Evolutionary conservation across 2,113 vertebrate genomes (phyloP).

Genomic region (Oreochromis spilurus): DNA sequence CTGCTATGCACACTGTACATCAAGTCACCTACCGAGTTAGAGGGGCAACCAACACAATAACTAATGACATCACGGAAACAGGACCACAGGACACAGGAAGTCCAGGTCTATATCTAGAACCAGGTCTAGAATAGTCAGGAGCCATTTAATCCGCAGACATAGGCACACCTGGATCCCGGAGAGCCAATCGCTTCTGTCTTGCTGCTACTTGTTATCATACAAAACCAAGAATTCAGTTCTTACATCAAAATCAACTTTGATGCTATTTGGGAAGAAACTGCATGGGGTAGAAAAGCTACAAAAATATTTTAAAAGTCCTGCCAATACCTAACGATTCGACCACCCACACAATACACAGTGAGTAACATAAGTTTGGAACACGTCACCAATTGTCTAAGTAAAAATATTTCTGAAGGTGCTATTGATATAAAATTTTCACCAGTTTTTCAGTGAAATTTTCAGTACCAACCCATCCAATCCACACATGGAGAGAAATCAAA

Average conservation of each 20-base stretch:
- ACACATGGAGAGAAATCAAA: neutral
- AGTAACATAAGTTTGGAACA: neutral
- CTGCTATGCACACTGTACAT: conserved; percentile 20
- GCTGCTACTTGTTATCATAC: neutral
- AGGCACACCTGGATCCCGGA: neutral
- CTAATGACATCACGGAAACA: conserved; percentile 32
- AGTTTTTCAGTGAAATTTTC: neutral
- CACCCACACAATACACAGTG: neutral
- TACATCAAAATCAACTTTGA: neutral
- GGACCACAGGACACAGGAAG: neutral
- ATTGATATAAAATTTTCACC: neutral
- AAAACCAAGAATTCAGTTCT: neutral
- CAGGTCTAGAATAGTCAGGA: neutral
- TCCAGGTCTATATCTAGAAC: neutral
- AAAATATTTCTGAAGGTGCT: neutral
- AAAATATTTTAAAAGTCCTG: neutral
- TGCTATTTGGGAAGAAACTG: neutral
- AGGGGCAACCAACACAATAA: neutral
- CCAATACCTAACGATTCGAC: neutral
- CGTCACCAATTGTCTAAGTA: neutral
- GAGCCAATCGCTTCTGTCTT: neutral
- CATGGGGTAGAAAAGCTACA: neutral
- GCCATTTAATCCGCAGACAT: neutral
- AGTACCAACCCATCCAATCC: fast-evolving
- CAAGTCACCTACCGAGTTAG: neutral